phyloP scores from a whole-genome alignment of 1,140 invertebrate species.

The Neodiprion fabricii region DNA sequence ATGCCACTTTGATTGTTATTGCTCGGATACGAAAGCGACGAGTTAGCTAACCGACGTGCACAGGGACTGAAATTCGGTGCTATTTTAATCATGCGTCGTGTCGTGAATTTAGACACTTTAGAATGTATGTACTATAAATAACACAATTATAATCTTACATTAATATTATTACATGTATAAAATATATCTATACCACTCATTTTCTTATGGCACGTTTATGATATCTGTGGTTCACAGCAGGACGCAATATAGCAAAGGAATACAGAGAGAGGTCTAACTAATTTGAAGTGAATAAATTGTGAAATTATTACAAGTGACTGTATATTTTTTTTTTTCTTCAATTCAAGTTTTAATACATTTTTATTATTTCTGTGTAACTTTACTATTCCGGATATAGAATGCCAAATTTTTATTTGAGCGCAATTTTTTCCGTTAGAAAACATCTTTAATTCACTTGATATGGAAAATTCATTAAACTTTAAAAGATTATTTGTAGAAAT shows the following conservation, averaged over 20 bases:
- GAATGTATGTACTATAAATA: slow-evolving; percentile 62
- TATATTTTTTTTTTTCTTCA: too few relatives aligned
- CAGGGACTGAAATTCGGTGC: slow-evolving; percentile 53
- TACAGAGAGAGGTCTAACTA: slow-evolving; percentile 38
- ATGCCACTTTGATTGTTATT: too few relatives aligned
- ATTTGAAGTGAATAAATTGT: slow-evolving; percentile 48
- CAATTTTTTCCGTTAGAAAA: too few relatives aligned
- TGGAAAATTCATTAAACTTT: too few relatives aligned
- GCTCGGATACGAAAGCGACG: too few relatives aligned
- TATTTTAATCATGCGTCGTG: slow-evolving; percentile 57
- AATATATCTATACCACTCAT: slow-evolving; percentile 56
- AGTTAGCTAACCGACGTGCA: slow-evolving; percentile 30
- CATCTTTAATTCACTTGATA: too few relatives aligned
- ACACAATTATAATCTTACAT: slow-evolving; percentile 51
- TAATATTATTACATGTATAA: slow-evolving; percentile 59
- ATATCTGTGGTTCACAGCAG: slow-evolving; percentile 38
- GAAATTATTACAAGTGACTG: slow-evolving; percentile 30
- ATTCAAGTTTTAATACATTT: too few relatives aligned
- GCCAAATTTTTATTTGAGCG: too few relatives aligned
- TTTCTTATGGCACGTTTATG: slow-evolving; percentile 61
- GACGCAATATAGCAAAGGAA: slow-evolving; percentile 40
- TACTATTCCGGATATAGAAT: too few relatives aligned
- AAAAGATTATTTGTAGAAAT: too few relatives aligned
- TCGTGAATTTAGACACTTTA: slow-evolving; percentile 54
- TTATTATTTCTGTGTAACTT: too few relatives aligned